Evolutionary conservation across 2,888 invertebrate genomes (phyloP).

Genomic region (Plagodis dolabraria): DNA sequence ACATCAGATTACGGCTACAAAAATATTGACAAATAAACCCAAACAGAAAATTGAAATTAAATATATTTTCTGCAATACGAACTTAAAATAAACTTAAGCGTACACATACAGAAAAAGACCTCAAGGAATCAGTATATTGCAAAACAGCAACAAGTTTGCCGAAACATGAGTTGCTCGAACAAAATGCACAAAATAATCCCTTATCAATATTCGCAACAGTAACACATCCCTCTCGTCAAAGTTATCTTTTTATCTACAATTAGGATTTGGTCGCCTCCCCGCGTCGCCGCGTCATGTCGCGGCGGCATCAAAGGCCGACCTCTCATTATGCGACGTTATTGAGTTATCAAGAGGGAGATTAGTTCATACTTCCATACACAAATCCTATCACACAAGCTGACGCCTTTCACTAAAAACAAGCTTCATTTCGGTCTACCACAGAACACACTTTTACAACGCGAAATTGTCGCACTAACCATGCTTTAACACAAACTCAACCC

Average conservation of each 20-base stretch:
- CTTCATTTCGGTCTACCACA: slow-evolving; percentile 81
- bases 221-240: slow-evolving; percentile 55
- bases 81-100: too few species aligned
- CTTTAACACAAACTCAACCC: slow-evolving; percentile 42
- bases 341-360: slow-evolving; percentile 84
- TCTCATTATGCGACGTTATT: slow-evolving; percentile 82
- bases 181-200: slow-evolving; percentile 44
- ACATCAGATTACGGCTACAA: too few species aligned
- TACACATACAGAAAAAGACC: too few species aligned
- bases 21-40: too few species aligned
- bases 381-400: slow-evolving; percentile 85
- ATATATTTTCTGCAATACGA: too few species aligned
- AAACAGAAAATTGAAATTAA: too few species aligned
- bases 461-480: slow-evolving; percentile 50
- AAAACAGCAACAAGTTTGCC: slow-evolving; percentile 21
- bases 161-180: slow-evolving; percentile 20
- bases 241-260: slow-evolving; percentile 85
- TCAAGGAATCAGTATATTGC: too few species aligned
- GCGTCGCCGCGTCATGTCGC: slow-evolving; percentile 77
- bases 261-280: slow-evolving; percentile 83
- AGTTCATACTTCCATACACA: slow-evolving; percentile 84
- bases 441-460: slow-evolving; percentile 43
- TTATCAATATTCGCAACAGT: slow-evolving; percentile 55
- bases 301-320: slow-evolving; percentile 77
- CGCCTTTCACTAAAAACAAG: slow-evolving; percentile 81